phyloP scores from a whole-genome alignment of 1,140 invertebrate genomes.

The Neelides sp. region DNA sequence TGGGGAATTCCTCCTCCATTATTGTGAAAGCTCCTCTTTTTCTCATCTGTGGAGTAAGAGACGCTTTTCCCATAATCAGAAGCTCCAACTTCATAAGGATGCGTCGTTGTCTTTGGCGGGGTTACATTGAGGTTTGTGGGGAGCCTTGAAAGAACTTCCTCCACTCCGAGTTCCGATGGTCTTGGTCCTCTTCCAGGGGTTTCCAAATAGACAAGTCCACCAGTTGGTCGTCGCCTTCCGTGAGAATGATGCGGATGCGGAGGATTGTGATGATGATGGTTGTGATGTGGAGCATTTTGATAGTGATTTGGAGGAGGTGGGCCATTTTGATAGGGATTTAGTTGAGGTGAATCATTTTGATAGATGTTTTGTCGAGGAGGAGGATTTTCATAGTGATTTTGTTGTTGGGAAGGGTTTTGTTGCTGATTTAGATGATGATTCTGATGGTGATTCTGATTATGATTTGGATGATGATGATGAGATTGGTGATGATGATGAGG shows the following conservation, averaged over 20 bases:
- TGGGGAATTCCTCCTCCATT: neutral
- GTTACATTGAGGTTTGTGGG: conserved; percentile 4
- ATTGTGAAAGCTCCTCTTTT: neutral
- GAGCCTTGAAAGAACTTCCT: conserved; percentile 18
- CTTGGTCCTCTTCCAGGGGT: conserved; percentile 13
- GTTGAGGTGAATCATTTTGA: neutral
- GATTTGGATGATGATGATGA: too few relatives aligned
- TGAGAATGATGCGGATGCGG: neutral
- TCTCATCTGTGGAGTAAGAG: conserved; percentile 5
- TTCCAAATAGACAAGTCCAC: conserved; percentile 24
- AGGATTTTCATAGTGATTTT: neutral
- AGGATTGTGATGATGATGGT: neutral
- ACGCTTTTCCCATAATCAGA: conserved; percentile 26
- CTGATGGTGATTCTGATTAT: neutral
- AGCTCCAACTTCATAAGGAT: conserved; percentile 28
- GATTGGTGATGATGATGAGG: too few relatives aligned
- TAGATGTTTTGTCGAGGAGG: neutral
- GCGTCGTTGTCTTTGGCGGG: conserved; percentile 11
- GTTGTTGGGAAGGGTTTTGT: neutral
- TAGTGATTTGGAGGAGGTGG: neutral
- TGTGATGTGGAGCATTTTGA: neutral
- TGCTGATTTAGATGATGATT: neutral
- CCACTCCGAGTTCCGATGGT: conserved; percentile 14
- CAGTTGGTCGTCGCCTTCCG: conserved; percentile 8
- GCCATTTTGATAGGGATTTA: neutral